Base-by-base conservation (phyloP, 2,888 invertebrate genomes). In the Pseudoips prasinana region DNA sequence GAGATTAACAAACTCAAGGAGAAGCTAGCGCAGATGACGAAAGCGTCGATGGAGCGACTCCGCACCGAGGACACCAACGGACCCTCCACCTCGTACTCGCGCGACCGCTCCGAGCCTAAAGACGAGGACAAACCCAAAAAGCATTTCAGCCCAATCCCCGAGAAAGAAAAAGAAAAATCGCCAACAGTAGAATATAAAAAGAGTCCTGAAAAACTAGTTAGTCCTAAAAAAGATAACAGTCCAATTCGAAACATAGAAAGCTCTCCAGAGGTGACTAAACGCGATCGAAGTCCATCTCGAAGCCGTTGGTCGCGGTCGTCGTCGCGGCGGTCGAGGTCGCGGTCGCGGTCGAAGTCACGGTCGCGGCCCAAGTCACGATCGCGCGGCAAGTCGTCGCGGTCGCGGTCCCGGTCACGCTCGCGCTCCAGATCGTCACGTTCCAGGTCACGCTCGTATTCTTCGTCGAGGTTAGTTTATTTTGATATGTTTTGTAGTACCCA, bases 1-100 rank as follows among this genome's bases (percentile, higher is more conserved):
- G 94, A 95, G 61, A 69, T 94, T 46, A 90, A 91, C 58, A 91
- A 92, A 62, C 74, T 95, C 44, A 92, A 94, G 60, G 91, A 52
- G 91, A 92, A 46, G 73, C 91, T 68, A 90, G 94, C 34, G 90
- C 93, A 42, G 42, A 94, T 95, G 74, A 94, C 95, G 1, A 93
- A 93, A 58, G 94, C 93, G 1, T 66, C 78, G 0, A 63, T 78
- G 22, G 77, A 79, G 46, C 57, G 64, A n/a, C 64, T 52, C 33
- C 50, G 68, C 22, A 46, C 32, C 8, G 75, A 72, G 22, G 76
- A 72, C 22, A 52, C 53, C 4, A 69, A 63, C 29, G 70, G 63
- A 2, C 75, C 78, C 2, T 75, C 78, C 2, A 73, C 75, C 5
- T 72, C 78, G 1, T 38, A 38, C 8, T 37, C 19, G 8, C 47